Conservation (phyloP, 2,113 vertebrate species). For the Sinocyclocheilus maitianheensis region DNA sequence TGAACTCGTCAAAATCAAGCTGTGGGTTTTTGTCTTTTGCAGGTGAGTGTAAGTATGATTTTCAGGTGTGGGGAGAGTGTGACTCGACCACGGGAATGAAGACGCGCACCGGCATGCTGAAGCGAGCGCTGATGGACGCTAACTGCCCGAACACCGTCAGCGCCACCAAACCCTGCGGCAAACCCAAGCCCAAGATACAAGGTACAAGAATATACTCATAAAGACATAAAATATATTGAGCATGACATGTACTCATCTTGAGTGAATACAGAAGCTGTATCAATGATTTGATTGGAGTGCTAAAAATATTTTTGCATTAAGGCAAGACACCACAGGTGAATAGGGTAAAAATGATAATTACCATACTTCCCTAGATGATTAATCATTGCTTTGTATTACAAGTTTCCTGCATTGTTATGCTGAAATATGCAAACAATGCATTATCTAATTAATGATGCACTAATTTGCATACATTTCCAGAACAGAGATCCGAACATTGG, state of each 20-base stretch:
- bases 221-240: background rate
- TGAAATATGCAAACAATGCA: background rate
- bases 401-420: background rate
- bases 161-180: constrained; percentile 93
- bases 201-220: constrained; percentile 71
- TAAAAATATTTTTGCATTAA: background rate
- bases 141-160: constrained; percentile 89
- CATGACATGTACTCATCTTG: background rate
- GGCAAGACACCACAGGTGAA: background rate
- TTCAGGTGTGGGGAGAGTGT: constrained; percentile 96
- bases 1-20: background rate
- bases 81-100: constrained; percentile 89
- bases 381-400: background rate
- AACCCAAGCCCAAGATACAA: constrained; percentile 92
- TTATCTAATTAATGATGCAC: background rate
- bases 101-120: constrained; percentile 88
- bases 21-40: constrained; percentile 27
- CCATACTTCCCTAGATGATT: background rate
- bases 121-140: constrained; percentile 91
- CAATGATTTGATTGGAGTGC: background rate
- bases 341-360: background rate
- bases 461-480: constrained; percentile 2
- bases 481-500: no score
- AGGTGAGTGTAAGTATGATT: constrained; percentile 98
- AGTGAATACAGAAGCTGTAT: background rate